Percentiles rank a stretch among this genome's conserved stretches.
Conservation (phyloP, 2,888 invertebrate genomes). For the Sesia bembeciformis region DNA sequence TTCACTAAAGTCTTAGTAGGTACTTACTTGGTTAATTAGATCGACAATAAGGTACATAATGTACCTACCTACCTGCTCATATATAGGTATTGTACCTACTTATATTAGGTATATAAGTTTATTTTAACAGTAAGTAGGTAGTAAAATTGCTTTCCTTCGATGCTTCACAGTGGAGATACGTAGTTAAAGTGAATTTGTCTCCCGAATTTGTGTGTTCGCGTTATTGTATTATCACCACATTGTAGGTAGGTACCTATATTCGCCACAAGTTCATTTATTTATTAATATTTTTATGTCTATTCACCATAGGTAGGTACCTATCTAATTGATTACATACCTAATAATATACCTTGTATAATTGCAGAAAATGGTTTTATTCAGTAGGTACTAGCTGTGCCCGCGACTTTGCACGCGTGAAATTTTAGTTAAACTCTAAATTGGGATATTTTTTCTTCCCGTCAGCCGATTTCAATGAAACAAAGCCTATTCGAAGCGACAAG, state of each 20-base stretch:
- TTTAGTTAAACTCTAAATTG: not conserved
- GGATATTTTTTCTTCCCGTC: not conserved
- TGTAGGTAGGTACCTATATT: not conserved
- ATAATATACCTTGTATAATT: not conserved
- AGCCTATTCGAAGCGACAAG: not conserved
- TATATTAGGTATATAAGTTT: too few relatives aligned
- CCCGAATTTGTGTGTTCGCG: too few relatives aligned
- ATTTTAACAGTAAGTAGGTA: too few relatives aligned
- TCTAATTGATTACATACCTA: not conserved
- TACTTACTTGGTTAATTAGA: too few relatives aligned
- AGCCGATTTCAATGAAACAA: not conserved
- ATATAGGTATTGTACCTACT: too few relatives aligned
- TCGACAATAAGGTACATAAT: too few relatives aligned
- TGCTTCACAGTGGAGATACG: too few relatives aligned
- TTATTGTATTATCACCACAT: too few relatives aligned
- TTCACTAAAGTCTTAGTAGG: too few relatives aligned
- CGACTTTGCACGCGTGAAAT: not conserved
- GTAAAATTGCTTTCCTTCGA: too few relatives aligned
- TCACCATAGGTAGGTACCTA: not conserved
- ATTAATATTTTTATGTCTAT: not conserved
- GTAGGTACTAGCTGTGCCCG: not conserved
- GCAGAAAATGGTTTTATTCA: not conserved
- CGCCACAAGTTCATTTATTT: not conserved
- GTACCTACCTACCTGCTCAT: too few relatives aligned
- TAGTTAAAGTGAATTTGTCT: too few relatives aligned